Evolutionary conservation across 1,140 invertebrate species (phyloP).

Genomic region (Tachypleus tridentatus): DNA sequence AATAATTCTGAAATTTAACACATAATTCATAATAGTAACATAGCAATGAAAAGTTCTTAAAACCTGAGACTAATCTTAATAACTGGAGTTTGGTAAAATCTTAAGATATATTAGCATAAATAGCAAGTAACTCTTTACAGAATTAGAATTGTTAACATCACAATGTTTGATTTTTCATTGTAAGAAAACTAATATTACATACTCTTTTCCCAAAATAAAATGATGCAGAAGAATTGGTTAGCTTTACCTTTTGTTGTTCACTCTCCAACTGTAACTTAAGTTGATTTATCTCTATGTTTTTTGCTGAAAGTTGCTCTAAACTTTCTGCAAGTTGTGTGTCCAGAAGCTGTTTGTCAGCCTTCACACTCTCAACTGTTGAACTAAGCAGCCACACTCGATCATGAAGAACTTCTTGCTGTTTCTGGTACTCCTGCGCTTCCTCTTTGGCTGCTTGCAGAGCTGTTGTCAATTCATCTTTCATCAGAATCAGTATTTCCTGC

Average conservation of each 20-base stretch:
- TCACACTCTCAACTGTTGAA: conserved; percentile 51
- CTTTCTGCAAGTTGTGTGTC: conserved; percentile 56
- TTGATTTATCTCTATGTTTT: conserved; percentile 59
- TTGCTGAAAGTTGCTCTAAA: conserved; percentile 48
- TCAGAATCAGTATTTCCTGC: conserved; percentile 53
- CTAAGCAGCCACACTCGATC: conserved; percentile 45
- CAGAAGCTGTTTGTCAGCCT: conserved; percentile 53
- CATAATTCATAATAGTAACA: too few species aligned
- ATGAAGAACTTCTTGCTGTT: conserved; percentile 40
- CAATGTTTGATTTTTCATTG: too few species aligned
- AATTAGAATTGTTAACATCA: too few species aligned
- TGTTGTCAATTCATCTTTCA: conserved; percentile 59
- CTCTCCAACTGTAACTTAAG: conserved; percentile 63
- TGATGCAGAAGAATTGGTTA: too few species aligned
- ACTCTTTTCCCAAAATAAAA: too few species aligned
- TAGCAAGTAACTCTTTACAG: too few species aligned
- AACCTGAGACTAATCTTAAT: too few species aligned
- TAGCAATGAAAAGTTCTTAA: too few species aligned
- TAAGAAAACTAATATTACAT: too few species aligned
- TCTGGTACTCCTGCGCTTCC: conserved; percentile 31
- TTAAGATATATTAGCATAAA: too few species aligned
- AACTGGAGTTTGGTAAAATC: too few species aligned
- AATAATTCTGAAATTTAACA: too few species aligned
- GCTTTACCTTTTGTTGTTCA: conserved; percentile 46
- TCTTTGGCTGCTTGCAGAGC: conserved; percentile 44